Base-by-base conservation (phyloP, 35 echinoderm and acorn worm species). In the Chiridota heheva region DNA sequence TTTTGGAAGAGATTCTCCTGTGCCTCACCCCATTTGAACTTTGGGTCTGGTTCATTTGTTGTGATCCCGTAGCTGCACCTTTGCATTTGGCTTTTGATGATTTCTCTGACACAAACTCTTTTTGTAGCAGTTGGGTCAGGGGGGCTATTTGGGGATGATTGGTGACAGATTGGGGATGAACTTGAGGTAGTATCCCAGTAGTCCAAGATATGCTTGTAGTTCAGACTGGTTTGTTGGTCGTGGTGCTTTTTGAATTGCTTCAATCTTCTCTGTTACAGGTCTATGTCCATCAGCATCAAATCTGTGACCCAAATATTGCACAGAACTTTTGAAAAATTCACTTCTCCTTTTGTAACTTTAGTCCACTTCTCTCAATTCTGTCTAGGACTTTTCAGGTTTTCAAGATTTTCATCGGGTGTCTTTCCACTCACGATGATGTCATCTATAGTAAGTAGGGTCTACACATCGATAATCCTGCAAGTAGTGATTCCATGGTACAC, bases 121-220 rank as follows among this genome's bases (percentile, higher is more conserved):
- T 70, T 46, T 53, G 69, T 35, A 89, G 78, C 17, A 89, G 20
- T 26, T 72, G 17, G 30, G 38, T 89, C 28, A 73, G 40, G 15
- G 87, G 81, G 3, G 70, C 80, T 31, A 84, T 84, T 31, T 76
- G 20, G 35, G 38, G n/a, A n/a, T n/a, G n/a, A 29, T 73, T 7
- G 3, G 15, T 44, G 70, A 22, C 27, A 90, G 38, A 66, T 90
- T 77, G 10, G 56, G 87, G 17, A 89, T 73, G 46, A 84, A 83
- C 59, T 80, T 83, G 30, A 67, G 18, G 58, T 90, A 90, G 33
- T 90, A 90, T 30, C 80, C 81, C 15, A 90, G 33, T 5, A 65
- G 48, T n/a, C 87, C 87, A 18, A 65, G 44, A 25, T 84, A 84
- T 1, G 80, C 69, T 40, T 84, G 79, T 26, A 90, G 39, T 56